Percentiles rank a stretch among this genome's conserved stretches.
Conservation (phyloP, 1,140 invertebrate genomes). For the Aphaenogaster rudis region DNA sequence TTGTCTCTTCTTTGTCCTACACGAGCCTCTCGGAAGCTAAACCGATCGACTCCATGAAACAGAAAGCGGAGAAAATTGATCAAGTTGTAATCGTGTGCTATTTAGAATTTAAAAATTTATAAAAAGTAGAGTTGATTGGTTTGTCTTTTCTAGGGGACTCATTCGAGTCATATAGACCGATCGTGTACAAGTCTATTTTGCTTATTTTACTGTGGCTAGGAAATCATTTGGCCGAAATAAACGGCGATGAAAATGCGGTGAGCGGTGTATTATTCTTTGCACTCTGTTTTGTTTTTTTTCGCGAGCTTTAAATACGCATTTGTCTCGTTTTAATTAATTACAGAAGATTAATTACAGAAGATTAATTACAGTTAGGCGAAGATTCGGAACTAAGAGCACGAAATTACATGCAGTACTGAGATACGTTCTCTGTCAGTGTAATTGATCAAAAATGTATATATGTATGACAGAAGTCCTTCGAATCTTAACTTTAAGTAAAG, state of each 20-base stretch:
- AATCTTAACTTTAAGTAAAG: conserved; percentile 21
- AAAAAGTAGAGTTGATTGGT: background rate
- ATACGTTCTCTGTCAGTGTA: background rate
- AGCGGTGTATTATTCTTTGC: background rate
- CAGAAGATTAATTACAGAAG: background rate
- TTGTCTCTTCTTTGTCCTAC: background rate
- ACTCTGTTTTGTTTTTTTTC: background rate
- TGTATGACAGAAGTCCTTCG: background rate
- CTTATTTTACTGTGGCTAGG: background rate
- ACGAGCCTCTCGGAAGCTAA: background rate
- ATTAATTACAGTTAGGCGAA: background rate
- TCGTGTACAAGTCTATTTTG: background rate
- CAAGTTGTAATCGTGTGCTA: background rate
- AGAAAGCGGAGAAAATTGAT: background rate
- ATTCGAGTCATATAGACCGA: background rate
- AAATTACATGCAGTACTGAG: background rate
- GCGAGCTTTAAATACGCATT: background rate
- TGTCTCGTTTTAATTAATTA: background rate
- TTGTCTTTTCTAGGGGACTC: background rate
- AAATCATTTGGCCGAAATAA: background rate
- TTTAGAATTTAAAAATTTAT: background rate
- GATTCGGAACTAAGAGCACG: background rate
- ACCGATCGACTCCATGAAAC: background rate
- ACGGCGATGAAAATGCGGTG: background rate
- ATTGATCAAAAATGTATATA: background rate